Conservation (phyloP, 2,888 invertebrate species). For the Pyrocoelia pectoralis region DNA sequence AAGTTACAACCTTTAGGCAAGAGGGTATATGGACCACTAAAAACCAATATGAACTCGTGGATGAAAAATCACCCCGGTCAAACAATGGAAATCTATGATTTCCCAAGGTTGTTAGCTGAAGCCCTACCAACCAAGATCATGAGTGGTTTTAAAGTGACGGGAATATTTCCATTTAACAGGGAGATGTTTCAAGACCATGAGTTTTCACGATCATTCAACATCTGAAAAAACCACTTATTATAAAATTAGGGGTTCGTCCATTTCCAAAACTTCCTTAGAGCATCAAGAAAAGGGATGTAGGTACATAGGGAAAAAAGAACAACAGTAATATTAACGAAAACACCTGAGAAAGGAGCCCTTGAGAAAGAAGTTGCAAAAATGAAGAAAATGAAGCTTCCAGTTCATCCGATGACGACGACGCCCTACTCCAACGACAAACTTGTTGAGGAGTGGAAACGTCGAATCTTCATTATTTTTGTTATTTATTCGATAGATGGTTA, state of each 20-base stretch:
- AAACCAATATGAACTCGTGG: not conserved
- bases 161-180: constrained; percentile 5
- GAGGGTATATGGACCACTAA: not conserved
- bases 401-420: not conserved
- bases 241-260: not conserved
- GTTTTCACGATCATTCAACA: too few species aligned
- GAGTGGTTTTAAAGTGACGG: not conserved
- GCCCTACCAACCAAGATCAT: not conserved
- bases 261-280: constrained; percentile 2
- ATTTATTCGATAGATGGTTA: too few species aligned
- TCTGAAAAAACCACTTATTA: too few species aligned
- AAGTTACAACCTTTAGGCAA: constrained; percentile 9
- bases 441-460: not conserved
- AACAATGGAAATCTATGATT: not conserved
- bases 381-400: not conserved
- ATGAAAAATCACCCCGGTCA: not conserved
- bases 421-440: not conserved
- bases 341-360: not conserved
- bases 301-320: not conserved
- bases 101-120: not conserved
- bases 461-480: not conserved
- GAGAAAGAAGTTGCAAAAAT: too few species aligned
- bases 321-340: not conserved
- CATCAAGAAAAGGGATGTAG: too few species aligned
- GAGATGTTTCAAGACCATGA: too few species aligned